A percentile compares a stretch with the other conserved stretches of the same genome.
Evolutionary conservation across 2,797 vertebrate genomes (phyloP).

Genomic region (Amniataba percoides): DNA sequence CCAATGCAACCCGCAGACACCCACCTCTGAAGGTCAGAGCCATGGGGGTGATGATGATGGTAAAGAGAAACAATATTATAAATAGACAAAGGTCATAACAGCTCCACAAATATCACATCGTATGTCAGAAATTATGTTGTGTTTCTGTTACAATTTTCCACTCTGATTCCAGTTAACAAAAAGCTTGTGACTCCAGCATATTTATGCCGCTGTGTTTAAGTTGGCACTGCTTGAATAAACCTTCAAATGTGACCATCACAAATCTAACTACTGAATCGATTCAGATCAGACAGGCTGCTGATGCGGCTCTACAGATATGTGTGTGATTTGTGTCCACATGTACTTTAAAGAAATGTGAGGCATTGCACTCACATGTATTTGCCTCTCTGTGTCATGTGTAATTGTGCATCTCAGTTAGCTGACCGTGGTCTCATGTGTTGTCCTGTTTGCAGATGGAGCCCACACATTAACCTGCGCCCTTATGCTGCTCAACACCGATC

Average conservation of each 20-base stretch:
- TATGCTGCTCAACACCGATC: constrained; percentile 97
- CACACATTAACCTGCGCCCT: constrained; percentile 96
- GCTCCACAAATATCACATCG: not conserved
- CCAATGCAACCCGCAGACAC: constrained; percentile 92
- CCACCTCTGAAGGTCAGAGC: constrained; percentile 89
- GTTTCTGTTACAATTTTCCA: not conserved
- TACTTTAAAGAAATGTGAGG: not conserved
- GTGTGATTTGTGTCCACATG: not conserved
- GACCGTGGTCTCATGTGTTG: constrained; percentile 44
- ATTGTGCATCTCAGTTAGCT: constrained; percentile 31
- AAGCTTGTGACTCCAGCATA: not conserved
- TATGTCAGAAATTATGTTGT: not conserved
- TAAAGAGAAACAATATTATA: constrained; percentile 10
- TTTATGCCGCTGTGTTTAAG: not conserved
- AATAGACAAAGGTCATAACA: not conserved
- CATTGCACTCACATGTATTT: not conserved
- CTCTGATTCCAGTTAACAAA: constrained; percentile 4
- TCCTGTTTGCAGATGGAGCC: constrained; percentile 90
- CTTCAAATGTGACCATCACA: not conserved
- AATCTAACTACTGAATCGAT: constrained; percentile 3
- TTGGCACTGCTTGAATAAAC: not conserved
- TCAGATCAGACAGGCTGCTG: not conserved
- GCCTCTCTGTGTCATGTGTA: constrained; percentile 1
- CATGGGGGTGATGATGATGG: constrained; percentile 10
- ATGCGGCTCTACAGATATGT: constrained; percentile 20